phyloP scores from a whole-genome alignment of 2,888 invertebrate genomes.

The Tinea pellionella region DNA sequence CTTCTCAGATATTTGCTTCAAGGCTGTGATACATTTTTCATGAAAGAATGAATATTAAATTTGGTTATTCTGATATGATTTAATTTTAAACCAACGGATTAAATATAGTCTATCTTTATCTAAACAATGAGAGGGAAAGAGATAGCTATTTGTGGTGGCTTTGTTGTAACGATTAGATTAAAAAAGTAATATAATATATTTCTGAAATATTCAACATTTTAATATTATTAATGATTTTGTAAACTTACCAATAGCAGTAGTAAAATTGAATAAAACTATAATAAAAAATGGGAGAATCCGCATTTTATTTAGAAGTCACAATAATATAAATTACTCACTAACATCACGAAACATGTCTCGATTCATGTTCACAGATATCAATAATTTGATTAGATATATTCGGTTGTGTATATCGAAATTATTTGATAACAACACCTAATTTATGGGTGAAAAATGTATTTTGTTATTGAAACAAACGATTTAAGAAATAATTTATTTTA shows the following conservation, averaged over 20 bases:
- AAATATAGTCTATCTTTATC: no score
- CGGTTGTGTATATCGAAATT: not conserved
- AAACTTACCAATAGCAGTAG: not conserved
- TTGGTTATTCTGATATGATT: no score
- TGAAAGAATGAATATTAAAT: no score
- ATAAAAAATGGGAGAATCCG: not conserved
- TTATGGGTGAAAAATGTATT: not conserved
- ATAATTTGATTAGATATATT: constrained; percentile 4
- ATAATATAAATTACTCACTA: not conserved
- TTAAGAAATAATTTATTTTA: no score
- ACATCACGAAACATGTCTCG: not conserved
- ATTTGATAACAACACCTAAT: constrained; percentile 1
- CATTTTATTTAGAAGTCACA: not conserved
- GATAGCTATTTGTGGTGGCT: no score
- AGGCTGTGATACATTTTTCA: constrained; percentile 2
- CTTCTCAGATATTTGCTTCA: constrained; percentile 20
- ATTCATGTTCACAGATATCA: not conserved
- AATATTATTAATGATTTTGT: not conserved
- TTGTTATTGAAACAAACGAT: not conserved
- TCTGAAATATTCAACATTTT: not conserved
- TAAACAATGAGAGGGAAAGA: no score
- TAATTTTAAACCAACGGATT: no score
- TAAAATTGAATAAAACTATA: not conserved
- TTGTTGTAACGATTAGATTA: no score
- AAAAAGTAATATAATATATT: no score